Evolutionary conservation across 1,140 invertebrate species (phyloP).

Genomic region (Nixonia krombeini): DNA sequence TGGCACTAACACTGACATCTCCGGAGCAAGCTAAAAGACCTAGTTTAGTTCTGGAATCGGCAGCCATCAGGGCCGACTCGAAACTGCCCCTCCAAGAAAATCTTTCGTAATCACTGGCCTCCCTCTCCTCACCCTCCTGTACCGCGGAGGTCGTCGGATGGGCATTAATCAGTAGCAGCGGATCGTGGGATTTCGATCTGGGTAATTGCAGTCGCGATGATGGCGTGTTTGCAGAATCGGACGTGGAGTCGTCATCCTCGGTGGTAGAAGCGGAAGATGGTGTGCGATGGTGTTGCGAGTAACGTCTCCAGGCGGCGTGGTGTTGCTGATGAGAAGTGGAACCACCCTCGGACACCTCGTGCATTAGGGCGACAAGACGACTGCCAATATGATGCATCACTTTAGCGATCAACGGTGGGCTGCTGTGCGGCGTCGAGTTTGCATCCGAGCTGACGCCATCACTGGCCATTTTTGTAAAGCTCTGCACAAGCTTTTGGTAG

Average conservation of each 20-base stretch:
- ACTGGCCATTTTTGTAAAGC: slow-evolving; percentile 81
- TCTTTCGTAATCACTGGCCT: slow-evolving; percentile 88
- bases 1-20: slow-evolving; percentile 75
- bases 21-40: slow-evolving; percentile 77
- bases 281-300: slow-evolving; percentile 72
- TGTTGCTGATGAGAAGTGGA: slow-evolving; percentile 68
- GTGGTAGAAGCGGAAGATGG: slow-evolving; percentile 80
- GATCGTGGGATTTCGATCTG: slow-evolving; percentile 84
- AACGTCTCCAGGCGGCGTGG: slow-evolving; percentile 61
- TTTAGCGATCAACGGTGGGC: slow-evolving; percentile 89
- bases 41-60: slow-evolving; percentile 84
- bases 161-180: slow-evolving; percentile 75
- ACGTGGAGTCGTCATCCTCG: slow-evolving; percentile 83
- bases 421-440: slow-evolving; percentile 76
- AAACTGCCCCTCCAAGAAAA: slow-evolving; percentile 93
- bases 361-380: slow-evolving; percentile 91
- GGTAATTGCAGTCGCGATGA: slow-evolving; percentile 70
- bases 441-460: slow-evolving; percentile 66
- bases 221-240: slow-evolving; percentile 71
- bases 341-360: slow-evolving; percentile 87
- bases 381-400: slow-evolving; percentile 94
- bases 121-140: slow-evolving; percentile 78
- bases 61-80: slow-evolving; percentile 87
- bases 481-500: slow-evolving; percentile 86
- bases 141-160: slow-evolving; percentile 64